A percentile compares a stretch with the other conserved stretches of the same genome.
These are phyloP conservation scores for Desoria tigrina DNA, from an alignment of 2,888 invertebrate species.

Conservation along the genomic window DNA sequence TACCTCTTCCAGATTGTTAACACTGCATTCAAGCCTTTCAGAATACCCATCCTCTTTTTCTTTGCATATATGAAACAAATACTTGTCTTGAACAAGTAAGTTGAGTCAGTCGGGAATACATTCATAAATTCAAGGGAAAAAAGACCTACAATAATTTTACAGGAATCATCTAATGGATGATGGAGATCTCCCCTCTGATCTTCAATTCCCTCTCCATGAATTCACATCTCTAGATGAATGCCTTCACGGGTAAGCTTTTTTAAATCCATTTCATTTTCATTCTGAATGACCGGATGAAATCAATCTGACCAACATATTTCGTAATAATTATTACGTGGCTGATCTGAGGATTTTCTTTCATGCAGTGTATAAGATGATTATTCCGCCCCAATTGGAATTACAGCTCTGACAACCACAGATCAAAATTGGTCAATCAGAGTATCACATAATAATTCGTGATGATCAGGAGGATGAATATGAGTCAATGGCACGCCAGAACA, in stretches of 20 bases:
- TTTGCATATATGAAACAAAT: not conserved
- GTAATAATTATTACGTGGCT: not conserved
- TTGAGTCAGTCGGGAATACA: constrained; percentile 7
- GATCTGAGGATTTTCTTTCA: too few species aligned
- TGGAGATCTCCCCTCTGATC: constrained; percentile 16
- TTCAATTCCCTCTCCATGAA: not conserved
- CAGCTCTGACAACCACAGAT: too few species aligned
- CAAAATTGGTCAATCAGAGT: too few species aligned
- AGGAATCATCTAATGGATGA: constrained; percentile 22
- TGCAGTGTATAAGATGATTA: too few species aligned
- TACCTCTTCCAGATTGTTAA: not conserved
- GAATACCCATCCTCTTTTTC: not conserved
- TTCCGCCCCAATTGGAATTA: too few species aligned
- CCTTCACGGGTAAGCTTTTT: not conserved
- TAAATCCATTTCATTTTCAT: not conserved
- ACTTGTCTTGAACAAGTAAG: constrained; percentile 4
- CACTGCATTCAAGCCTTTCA: not conserved
- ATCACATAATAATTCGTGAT: too few species aligned
- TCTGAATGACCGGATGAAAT: constrained; percentile 27
- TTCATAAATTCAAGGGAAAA: constrained; percentile 8
- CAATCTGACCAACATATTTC: constrained; percentile 15
- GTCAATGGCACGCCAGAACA: too few species aligned
- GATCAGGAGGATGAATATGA: too few species aligned
- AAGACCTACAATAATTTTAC: not conserved
- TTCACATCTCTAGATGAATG: not conserved